Evolutionary conservation across 2,888 invertebrate genomes (phyloP), one percentile per base, ranked within the genome.

Genomic region (Lithophane ornitopus): DNA sequence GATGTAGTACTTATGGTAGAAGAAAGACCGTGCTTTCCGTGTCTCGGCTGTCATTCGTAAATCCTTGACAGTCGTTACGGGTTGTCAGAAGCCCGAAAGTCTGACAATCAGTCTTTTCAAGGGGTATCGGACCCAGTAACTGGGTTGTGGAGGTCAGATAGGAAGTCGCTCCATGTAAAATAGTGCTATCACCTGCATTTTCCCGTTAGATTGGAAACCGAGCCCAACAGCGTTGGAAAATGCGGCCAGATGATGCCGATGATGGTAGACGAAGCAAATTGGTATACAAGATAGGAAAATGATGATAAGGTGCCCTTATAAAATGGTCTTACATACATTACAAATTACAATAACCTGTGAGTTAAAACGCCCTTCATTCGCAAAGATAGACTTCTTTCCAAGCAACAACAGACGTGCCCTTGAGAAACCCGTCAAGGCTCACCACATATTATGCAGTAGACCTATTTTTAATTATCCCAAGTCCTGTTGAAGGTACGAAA

Each of bases 341-440:
- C 1, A 26, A 26, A 49, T 26, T 3, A 28, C 3, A 46, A 14
- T 9, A 11, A 19, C 26, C 19, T 54, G 8, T n/a, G 19, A 28
- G 6, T 41, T 49, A 68, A 52, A 49, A 28, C 26, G 19, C 19
- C n/a, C n/a, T 28, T 59, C 14, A 49, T 63, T 19, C 4, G 16
- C 16, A 59, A 80, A 68, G 44, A 26, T 26, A 54, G 52, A 46
- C 22, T 14, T 52, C 4, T 49, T 8, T 2, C 12, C 44, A 62
- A 70, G 52, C 39, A 58, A 74, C 41, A 84, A 70, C 74, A 82
- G 46, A 56, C 14, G 4, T 80, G 66, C 19, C 84, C 84, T 81
- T 81, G 81, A 54, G 14, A 73, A 80, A 70, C 76, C 19, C 54
- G 81, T 84, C 81, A 82, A 80, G 85, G 85, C 22, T 56, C 65